Percentiles rank a stretch among this genome's conserved stretches.
These are phyloP conservation scores for Trachelus stipa DNA, from an alignment of 2,888 invertebrate species.

Conservation along the genomic window DNA sequence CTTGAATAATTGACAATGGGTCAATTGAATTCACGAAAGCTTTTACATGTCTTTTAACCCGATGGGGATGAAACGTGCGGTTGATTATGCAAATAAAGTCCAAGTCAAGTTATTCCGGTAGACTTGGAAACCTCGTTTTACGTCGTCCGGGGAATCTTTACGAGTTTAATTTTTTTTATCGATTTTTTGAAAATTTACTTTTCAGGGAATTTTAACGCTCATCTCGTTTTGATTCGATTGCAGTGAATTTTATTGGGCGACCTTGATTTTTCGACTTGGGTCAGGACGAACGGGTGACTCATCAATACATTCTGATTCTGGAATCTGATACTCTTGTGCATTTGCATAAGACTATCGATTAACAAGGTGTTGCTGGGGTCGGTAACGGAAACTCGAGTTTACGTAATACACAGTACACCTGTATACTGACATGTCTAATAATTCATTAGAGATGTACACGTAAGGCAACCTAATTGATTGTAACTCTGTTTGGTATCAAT, in stretches of 20 bases:
- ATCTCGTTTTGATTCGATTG: background rate
- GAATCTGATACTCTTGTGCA: background rate
- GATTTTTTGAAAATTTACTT: too few species aligned
- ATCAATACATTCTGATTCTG: background rate
- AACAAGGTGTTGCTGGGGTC: background rate
- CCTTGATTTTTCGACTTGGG: background rate
- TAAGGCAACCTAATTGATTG: background rate
- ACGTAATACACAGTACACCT: background rate
- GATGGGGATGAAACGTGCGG: too few species aligned
- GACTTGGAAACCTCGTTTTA: too few species aligned
- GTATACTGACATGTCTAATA: background rate
- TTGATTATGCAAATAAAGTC: too few species aligned
- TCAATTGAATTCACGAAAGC: background rate
- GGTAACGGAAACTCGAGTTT: background rate
- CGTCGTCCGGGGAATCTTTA: too few species aligned
- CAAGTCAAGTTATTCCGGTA: too few species aligned
- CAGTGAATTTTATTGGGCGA: background rate
- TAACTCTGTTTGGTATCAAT: background rate
- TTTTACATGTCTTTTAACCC: background rate
- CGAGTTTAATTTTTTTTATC: too few species aligned
- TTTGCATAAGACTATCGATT: constrained; percentile 8
- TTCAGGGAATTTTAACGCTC: too few species aligned
- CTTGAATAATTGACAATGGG: background rate
- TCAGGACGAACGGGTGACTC: background rate
- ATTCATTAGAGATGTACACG: background rate